Percentiles rank a stretch among this genome's conserved stretches.
Conservation (phyloP, 1,140 invertebrate species). For the Drosophila lacteicornis region DNA sequence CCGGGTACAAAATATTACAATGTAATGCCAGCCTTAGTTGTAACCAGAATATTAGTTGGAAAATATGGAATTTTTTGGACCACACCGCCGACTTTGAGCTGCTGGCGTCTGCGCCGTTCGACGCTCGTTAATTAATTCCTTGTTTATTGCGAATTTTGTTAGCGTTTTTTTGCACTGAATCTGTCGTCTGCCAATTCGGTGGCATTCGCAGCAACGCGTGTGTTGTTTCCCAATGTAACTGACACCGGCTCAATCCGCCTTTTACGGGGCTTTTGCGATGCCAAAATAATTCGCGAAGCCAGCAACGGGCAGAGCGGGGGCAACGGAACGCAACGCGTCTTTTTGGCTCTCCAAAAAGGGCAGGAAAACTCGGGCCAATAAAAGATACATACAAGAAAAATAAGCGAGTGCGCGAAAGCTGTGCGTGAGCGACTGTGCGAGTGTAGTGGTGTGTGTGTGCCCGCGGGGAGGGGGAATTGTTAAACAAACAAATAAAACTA, state of each 20-base stretch:
- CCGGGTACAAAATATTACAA: slow-evolving; percentile 1
- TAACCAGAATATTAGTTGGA: background rate
- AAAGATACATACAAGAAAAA: slow-evolving; percentile 81
- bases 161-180: slow-evolving; percentile 1
- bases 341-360: slow-evolving; percentile 68
- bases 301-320: slow-evolving; percentile 1
- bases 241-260: slow-evolving; percentile 17
- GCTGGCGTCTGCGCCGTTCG: background rate
- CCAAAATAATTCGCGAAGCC: slow-evolving; percentile 34
- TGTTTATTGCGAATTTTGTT: slow-evolving; percentile 23
- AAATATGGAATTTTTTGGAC: background rate
- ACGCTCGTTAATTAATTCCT: slow-evolving; percentile 9
- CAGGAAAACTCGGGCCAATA: slow-evolving; percentile 76
- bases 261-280: background rate
- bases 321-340: slow-evolving; percentile 30
- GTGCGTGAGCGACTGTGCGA: slow-evolving; percentile 32
- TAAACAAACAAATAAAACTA: slow-evolving; percentile 65
- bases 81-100: background rate
- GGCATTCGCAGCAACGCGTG: slow-evolving; percentile 11
- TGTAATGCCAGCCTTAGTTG: background rate
- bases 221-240: slow-evolving; percentile 13
- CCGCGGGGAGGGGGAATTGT: background rate
- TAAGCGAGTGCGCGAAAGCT: slow-evolving; percentile 70
- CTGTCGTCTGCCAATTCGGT: background rate
- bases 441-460: slow-evolving; percentile 24